Conservation (phyloP, 2,888 invertebrate genomes). For the Chymomyza fuscimana region DNA sequence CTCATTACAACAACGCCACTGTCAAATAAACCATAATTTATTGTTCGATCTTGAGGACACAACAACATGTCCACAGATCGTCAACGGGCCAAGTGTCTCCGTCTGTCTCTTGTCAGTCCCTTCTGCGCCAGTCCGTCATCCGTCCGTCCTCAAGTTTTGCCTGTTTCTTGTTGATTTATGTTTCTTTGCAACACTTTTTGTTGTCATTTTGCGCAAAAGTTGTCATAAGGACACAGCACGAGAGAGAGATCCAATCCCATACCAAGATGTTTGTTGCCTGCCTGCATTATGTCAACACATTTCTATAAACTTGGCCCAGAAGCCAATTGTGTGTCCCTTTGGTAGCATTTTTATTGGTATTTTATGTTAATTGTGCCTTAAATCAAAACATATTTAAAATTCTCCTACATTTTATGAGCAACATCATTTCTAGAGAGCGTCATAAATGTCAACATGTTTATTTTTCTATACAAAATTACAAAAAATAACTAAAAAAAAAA, state of each 20-base stretch:
- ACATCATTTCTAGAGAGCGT: conserved; percentile 15
- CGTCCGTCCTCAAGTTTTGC: neutral
- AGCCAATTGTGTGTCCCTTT: conserved; percentile 45
- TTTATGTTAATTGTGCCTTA: conserved; percentile 61
- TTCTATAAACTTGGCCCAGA: conserved; percentile 16
- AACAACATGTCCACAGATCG: conserved; percentile 2
- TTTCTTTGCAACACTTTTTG: conserved; percentile 61
- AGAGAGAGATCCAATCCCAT: neutral
- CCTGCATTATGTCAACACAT: conserved; percentile 21
- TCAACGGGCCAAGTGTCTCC: neutral
- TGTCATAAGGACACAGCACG: conserved; percentile 61
- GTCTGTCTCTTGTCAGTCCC: neutral
- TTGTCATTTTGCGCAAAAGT: conserved; percentile 51
- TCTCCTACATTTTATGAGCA: conserved; percentile 24
- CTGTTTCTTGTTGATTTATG: conserved; percentile 55
- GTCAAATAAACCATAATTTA: conserved; percentile 71
- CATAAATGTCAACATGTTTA: conserved; percentile 33
- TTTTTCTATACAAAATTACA: conserved; percentile 31
- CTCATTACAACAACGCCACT: conserved; percentile 53
- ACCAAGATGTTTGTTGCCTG: neutral
- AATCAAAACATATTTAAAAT: conserved; percentile 22
- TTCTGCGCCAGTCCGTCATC: neutral
- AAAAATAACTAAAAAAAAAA: conserved; percentile 20
- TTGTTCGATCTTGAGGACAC: conserved; percentile 44
- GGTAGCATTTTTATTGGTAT: conserved; percentile 63